Evolutionary conservation across 2,888 invertebrate species (phyloP).

Genomic region (Heteromyza rotundicornis): DNA sequence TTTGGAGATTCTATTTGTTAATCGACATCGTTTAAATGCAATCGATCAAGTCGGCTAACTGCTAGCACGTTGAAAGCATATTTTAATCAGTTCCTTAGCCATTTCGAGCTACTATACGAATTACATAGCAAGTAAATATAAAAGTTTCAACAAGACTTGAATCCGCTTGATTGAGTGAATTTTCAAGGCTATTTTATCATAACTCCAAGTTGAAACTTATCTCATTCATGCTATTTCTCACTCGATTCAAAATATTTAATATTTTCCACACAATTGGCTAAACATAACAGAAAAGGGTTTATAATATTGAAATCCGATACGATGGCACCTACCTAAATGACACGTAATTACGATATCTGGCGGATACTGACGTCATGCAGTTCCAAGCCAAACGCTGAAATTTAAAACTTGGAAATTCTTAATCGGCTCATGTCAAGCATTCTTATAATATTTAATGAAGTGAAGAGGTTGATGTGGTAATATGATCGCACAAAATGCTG

Average conservation of each 20-base stretch:
- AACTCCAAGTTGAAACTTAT: too few relatives aligned
- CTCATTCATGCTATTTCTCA: too few relatives aligned
- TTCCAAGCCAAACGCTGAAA: constrained; percentile 41
- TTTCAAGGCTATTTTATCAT: too few relatives aligned
- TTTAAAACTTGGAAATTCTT: constrained; percentile 57
- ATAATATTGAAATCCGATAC: constrained; percentile 52
- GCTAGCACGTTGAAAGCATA: too few relatives aligned
- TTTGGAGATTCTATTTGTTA: too few relatives aligned
- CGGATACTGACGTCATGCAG: constrained; percentile 17
- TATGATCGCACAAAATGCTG: constrained; percentile 22
- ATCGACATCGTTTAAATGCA: too few relatives aligned
- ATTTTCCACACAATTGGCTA: constrained; percentile 62
- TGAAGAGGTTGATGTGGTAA: constrained; percentile 27
- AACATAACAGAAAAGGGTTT: constrained; percentile 50
- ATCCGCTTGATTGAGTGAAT: too few relatives aligned
- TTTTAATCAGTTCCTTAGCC: too few relatives aligned
- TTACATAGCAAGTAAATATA: too few relatives aligned
- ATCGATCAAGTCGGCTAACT: too few relatives aligned
- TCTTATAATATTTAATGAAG: constrained; percentile 24
- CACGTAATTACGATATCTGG: constrained; percentile 51
- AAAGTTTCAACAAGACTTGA: too few relatives aligned
- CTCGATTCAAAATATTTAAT: constrained; percentile 32
- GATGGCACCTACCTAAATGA: constrained; percentile 60
- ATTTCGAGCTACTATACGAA: too few relatives aligned
- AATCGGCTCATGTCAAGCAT: constrained; percentile 62